phyloP scores from a whole-genome alignment of 2,888 invertebrate species.

The Polietes domitor region DNA sequence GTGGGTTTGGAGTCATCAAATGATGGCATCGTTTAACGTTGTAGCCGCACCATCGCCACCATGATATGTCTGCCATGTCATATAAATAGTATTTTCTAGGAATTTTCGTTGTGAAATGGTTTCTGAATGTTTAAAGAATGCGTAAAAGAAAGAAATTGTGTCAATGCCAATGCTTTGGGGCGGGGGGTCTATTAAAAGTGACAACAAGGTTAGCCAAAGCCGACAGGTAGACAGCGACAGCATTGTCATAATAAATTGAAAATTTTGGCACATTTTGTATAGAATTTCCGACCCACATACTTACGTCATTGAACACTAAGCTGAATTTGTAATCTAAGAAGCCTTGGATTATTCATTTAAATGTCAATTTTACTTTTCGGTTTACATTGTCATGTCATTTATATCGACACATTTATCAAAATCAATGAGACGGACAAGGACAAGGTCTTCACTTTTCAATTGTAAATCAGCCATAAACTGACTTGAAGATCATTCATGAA shows the following conservation, averaged over 20 bases:
- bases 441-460: background rate
- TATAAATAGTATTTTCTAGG: conserved; percentile 31
- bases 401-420: background rate
- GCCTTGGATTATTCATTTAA: background rate
- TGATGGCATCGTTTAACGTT: conserved; percentile 17
- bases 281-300: conserved; percentile 11
- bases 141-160: conserved; percentile 38
- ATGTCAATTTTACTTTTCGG: conserved; percentile 1
- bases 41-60: conserved; percentile 20
- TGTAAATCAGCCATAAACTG: too few relatives aligned
- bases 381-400: background rate
- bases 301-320: background rate
- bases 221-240: background rate
- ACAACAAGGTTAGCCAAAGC: background rate
- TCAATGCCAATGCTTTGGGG: conserved; percentile 43
- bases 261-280: background rate
- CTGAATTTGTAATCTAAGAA: background rate
- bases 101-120: conserved; percentile 38
- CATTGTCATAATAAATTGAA: background rate
- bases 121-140: conserved; percentile 48
- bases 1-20: conserved; percentile 1
- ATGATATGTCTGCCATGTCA: conserved; percentile 30
- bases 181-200: background rate
- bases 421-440: background rate
- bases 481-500: too few relatives aligned